phyloP scores from a whole-genome alignment of 1,140 invertebrate species.

The Mycetomoellerius zeteki region DNA sequence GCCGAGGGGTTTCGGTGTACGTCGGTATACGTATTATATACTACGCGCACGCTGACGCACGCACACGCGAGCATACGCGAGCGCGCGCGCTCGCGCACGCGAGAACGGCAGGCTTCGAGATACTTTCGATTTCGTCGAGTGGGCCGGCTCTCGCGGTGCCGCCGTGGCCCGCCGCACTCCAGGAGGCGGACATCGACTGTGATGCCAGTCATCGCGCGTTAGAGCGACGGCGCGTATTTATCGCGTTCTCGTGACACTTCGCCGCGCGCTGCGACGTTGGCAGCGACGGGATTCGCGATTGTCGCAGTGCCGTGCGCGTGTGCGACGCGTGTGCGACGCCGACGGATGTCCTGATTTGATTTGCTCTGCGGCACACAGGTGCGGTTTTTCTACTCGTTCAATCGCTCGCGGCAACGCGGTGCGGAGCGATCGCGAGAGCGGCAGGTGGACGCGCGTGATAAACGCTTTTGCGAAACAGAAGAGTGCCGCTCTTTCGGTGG shows the following conservation, averaged over 20 bases:
- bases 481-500: neutral
- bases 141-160: slow-evolving; percentile 47
- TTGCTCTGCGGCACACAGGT: neutral
- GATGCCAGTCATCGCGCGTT: slow-evolving; percentile 51
- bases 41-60: too few relatives aligned
- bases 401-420: slow-evolving; percentile 9
- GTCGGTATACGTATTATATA: too few relatives aligned
- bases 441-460: slow-evolving; percentile 23
- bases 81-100: slow-evolving; percentile 55
- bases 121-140: slow-evolving; percentile 75
- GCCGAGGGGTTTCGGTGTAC: slow-evolving; percentile 45
- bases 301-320: slow-evolving; percentile 8
- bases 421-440: neutral
- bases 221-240: slow-evolving; percentile 43
- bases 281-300: neutral
- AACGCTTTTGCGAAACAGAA: neutral
- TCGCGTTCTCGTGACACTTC: neutral
- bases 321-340: neutral
- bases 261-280: neutral
- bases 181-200: slow-evolving; percentile 32
- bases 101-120: slow-evolving; percentile 7
- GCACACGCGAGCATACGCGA: neutral
- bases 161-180: slow-evolving; percentile 36
- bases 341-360: neutral
- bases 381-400: neutral